Base-by-base conservation (phyloP, 2,113 vertebrate species). In the Pteruthius melanotis region DNA sequence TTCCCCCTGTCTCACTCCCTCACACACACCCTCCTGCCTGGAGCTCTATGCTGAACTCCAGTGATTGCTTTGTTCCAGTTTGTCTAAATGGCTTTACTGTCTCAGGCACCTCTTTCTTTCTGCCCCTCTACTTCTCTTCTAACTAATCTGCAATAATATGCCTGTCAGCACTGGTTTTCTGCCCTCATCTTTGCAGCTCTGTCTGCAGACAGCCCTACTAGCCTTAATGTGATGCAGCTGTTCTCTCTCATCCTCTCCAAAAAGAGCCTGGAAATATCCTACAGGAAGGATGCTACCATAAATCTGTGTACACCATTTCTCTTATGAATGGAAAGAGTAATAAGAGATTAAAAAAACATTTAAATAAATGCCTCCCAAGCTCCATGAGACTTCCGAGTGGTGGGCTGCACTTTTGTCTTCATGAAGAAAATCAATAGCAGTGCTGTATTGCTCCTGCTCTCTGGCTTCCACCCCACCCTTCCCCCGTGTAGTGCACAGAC, bases 281-380 rank as follows among this genome's bases (percentile, higher is more conserved):
- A 63, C 72, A 84, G 69, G 69, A 94, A 94, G 83, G 80, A 92
- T 64, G 69, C 40, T 64, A 53, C 44, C 60, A 71, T 76, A 71
- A 91, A 87, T 81, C 49, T 64, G 26, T 10, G 8, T 64, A 83
- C 0, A 7, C 50, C 33, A 66, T 81, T 93, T 70, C 60, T 81
- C 76, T 91, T 84, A 89, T 61, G 90, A 95, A 94, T 57, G 71
- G 59, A 33, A 94, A 72, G 35, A 90, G 54, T 76, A 94, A 70
- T 63, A 94, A 86, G 57, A 91, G 35, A 90, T 28, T 8, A 42
- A 81, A 91, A 68, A 54, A 42, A 45, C 6, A 72, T 60, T 96
- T 89, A 94, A 95, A 95, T 92, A 93, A 97, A 92, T 95, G 87
- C 42, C 60, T 87, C 53, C 57, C 52, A 39, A 85, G 57, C 56